Conservation (phyloP, 2,888 invertebrate genomes). For the Acanthosepion pharaonis region DNA sequence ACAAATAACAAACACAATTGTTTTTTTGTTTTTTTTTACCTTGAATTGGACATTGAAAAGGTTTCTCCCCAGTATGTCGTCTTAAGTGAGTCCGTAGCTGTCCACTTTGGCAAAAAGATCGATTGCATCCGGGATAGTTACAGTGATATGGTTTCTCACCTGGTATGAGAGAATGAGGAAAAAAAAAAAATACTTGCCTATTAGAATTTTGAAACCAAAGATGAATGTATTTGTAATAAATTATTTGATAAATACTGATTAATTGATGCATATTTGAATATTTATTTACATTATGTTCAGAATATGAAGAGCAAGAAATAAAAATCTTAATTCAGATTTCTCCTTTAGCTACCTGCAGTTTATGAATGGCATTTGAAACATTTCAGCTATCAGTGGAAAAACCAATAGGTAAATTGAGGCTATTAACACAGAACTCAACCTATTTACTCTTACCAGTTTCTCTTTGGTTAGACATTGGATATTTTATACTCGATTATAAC, state of each 20-base stretch:
- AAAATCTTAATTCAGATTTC: background rate
- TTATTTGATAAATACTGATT: too few species aligned
- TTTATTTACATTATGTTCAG: background rate
- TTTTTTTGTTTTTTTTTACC: constrained; percentile 56
- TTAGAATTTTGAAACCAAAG: too few species aligned
- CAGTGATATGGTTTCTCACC: constrained; percentile 84
- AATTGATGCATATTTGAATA: background rate
- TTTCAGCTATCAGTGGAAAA: background rate
- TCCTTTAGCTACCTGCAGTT: background rate
- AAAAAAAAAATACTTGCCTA: background rate
- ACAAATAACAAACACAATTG: too few species aligned
- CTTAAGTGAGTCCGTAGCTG: constrained; percentile 86
- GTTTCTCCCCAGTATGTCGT: constrained; percentile 85
- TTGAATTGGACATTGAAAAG: constrained; percentile 79
- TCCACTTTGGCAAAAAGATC: constrained; percentile 85
- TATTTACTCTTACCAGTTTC: background rate
- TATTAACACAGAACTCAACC: background rate
- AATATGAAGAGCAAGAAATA: background rate
- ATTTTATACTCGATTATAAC: too few species aligned
- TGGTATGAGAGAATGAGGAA: constrained; percentile 68
- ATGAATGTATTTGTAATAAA: background rate
- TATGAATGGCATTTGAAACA: background rate
- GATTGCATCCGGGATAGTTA: constrained; percentile 83
- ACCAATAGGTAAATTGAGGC: background rate
- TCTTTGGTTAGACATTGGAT: background rate